Conservation (phyloP, 2,113 vertebrate species). For the Rhinogobius similis region DNA sequence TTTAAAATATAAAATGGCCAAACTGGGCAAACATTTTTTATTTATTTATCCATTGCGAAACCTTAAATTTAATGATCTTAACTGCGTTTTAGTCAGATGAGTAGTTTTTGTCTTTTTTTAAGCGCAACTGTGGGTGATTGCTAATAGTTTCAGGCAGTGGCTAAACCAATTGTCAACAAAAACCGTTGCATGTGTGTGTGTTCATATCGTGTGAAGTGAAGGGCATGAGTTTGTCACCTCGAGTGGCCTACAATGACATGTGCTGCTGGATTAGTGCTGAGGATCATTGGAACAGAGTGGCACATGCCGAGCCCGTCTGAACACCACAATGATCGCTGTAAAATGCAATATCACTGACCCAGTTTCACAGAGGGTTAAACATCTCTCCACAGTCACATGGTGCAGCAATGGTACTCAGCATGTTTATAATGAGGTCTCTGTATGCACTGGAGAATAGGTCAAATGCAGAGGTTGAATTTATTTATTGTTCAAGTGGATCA, state of each 20-base stretch:
- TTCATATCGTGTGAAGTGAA: constrained; percentile 7
- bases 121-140: too few relatives aligned
- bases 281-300: constrained; percentile 42
- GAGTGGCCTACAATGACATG: constrained; percentile 40
- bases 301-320: constrained; percentile 33
- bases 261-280: constrained; percentile 40
- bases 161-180: too few relatives aligned
- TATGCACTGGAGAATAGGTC: neutral
- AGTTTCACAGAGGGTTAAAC: constrained; percentile 17
- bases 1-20: too few relatives aligned
- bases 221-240: constrained; percentile 23
- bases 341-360: constrained; percentile 5
- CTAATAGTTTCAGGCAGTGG: too few relatives aligned
- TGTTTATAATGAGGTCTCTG: neutral
- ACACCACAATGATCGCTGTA: constrained; percentile 7
- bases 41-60: too few relatives aligned
- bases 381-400: neutral
- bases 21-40: too few relatives aligned
- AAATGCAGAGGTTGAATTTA: neutral
- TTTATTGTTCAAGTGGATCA: neutral
- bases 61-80: too few relatives aligned
- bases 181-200: neutral
- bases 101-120: too few relatives aligned
- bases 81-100: too few relatives aligned
- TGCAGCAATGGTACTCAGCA: neutral